Percentiles rank a stretch among this genome's conserved stretches.
Evolutionary conservation across 2,797 vertebrate species (phyloP).

Genomic region (Percopsis omiscomaycus): DNA sequence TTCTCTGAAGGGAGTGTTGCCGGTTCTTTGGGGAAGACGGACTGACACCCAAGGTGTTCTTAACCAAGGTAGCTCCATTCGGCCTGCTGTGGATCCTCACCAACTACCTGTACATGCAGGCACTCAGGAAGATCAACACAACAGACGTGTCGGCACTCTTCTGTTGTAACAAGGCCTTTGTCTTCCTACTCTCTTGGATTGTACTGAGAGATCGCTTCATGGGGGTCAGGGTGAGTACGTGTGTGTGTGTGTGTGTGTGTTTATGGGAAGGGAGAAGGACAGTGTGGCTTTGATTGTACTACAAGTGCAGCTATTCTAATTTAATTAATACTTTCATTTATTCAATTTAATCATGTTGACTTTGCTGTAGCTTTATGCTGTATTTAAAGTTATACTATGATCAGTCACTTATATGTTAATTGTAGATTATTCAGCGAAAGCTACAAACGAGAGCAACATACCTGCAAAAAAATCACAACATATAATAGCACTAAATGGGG

Average conservation of each 20-base stretch:
- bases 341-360: too few relatives aligned
- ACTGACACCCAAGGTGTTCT: slow-evolving; percentile 91
- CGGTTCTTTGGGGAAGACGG: slow-evolving; percentile 94
- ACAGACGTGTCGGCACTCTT: slow-evolving; percentile 95
- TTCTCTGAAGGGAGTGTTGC: slow-evolving; percentile 87
- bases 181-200: slow-evolving; percentile 98
- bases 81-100: slow-evolving; percentile 97
- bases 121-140: slow-evolving; percentile 96
- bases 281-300: not conserved
- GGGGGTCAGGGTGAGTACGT: slow-evolving; percentile 93
- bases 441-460: too few relatives aligned
- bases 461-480: too few relatives aligned
- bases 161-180: slow-evolving; percentile 99
- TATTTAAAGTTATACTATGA: too few relatives aligned
- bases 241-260: slow-evolving; percentile 2
- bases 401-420: too few relatives aligned
- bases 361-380: too few relatives aligned
- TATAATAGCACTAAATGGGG: too few relatives aligned
- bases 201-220: slow-evolving; percentile 98
- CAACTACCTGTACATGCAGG: slow-evolving; percentile 99
- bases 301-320: not conserved
- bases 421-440: too few relatives aligned
- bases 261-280: not conserved
- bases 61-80: slow-evolving; percentile 93
- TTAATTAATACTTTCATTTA: too few relatives aligned